Evolutionary conservation across 2,113 vertebrate species (phyloP).

Genomic region (Eulemur macaco): DNA sequence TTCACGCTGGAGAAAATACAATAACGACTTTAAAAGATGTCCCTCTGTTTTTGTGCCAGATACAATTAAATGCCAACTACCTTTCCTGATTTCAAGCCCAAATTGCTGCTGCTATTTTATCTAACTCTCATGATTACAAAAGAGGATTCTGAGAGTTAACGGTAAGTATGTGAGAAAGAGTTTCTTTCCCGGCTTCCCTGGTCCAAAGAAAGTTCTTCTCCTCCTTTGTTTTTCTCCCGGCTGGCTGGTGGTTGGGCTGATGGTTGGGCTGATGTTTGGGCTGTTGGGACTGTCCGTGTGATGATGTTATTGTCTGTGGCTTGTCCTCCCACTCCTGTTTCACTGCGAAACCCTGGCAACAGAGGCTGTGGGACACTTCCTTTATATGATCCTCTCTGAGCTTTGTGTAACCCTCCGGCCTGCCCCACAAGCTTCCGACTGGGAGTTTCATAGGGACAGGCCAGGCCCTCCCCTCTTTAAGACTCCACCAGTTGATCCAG

Average conservation of each 20-base stretch:
- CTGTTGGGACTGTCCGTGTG: accelerated
- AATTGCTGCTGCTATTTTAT: slow-evolving; percentile 30
- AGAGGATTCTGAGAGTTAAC: neutral
- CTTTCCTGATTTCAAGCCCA: slow-evolving; percentile 34
- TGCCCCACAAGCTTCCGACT: neutral
- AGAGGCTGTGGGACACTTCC: accelerated
- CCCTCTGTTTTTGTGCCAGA: slow-evolving; percentile 6
- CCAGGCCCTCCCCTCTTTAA: neutral
- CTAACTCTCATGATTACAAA: neutral
- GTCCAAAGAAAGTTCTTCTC: neutral
- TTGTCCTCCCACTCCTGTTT: neutral
- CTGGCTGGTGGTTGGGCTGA: neutral
- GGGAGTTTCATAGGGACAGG: too few species aligned
- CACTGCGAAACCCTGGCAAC: neutral
- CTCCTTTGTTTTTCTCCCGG: too few species aligned
- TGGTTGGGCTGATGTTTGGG: neutral
- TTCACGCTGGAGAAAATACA: neutral
- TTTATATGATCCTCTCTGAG: neutral
- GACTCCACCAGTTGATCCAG: neutral
- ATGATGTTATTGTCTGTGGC: neutral
- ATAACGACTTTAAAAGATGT: neutral
- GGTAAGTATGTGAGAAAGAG: neutral
- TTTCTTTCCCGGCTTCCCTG: neutral
- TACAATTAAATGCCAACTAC: slow-evolving; percentile 31
- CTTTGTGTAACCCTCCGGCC: neutral